Base-by-base conservation (phyloP, 64 coral and sea anemone genomes). In the Montipora efflorescens region DNA sequence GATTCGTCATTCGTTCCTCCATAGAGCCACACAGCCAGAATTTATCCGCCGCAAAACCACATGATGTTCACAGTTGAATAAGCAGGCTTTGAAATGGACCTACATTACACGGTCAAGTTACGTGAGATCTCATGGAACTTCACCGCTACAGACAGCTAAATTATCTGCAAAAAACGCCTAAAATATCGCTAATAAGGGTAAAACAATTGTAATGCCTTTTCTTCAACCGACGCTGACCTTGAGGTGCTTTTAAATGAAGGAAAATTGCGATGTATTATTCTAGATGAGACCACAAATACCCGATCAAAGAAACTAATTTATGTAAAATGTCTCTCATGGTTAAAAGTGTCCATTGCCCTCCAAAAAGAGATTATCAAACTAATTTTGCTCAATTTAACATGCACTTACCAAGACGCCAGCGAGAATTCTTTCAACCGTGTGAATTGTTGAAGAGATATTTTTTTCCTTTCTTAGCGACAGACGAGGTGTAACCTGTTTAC, bases 401-500 rank as follows among this genome's bases (percentile, higher is more conserved):
- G 36, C 36, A 36, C 36, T 36, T 36, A 36, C 36, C 36, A 36
- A 36, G 36, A 36, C 36, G 36, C 36, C 36, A 36, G 36, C 36
- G 36, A 36, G 36, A 36, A 36, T 36, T 36, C 36, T 36, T 36
- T 36, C 36, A 36, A 36, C 36, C 36, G 36, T 36, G 11, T 5
- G 19, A 21, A 71, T 22, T 21, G 68, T 19, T 23, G 21, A 19
- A 23, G 14, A 20, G 21, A 4, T 71, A 19, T 71, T 25, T 36
- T 36, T 4, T 19, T 71, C 0, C 3, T 71, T 22, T 23, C 19
- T 23, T 23, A n/a, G 9, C 5, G 20, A 3, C 44, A 86, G 19
- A 62, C 18, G 81, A 84, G 46, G 23, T 70, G 8, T 47, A 86
- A 43, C 8, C 49, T 86, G 82, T 70, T 50, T 68, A 70, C 47